Evolutionary conservation across 1,140 invertebrate species (phyloP).

Genomic region (Coelopa frigida): DNA sequence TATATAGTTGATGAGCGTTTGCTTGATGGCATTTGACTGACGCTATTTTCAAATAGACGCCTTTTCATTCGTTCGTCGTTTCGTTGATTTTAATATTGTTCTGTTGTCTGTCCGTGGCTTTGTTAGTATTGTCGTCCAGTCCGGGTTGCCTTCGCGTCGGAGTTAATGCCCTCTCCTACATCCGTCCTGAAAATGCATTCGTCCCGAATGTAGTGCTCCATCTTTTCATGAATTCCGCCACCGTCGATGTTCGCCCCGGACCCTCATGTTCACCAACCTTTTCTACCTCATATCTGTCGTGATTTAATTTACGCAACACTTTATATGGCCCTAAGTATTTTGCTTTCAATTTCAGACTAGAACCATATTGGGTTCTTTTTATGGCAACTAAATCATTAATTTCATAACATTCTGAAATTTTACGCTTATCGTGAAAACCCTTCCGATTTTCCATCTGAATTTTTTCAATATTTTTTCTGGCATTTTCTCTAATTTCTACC

Average conservation of each 20-base stretch:
- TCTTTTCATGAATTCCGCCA: neutral
- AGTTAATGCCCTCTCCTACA: too few species aligned
- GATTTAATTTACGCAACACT: constrained; percentile 17
- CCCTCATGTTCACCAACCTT: constrained; percentile 9
- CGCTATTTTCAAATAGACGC: too few species aligned
- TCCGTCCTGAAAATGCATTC: too few species aligned
- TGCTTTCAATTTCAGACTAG: constrained; percentile 31
- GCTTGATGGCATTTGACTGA: too few species aligned
- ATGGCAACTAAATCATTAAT: constrained; percentile 38
- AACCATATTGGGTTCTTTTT: constrained; percentile 34
- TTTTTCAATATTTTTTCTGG: constrained; percentile 27
- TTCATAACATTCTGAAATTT: constrained; percentile 22
- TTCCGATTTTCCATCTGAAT: constrained; percentile 36
- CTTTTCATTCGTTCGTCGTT: too few species aligned
- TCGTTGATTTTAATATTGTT: too few species aligned
- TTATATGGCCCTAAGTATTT: constrained; percentile 42
- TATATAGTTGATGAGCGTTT: too few species aligned
- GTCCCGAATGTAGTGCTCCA: constrained; percentile 6
- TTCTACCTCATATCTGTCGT: constrained; percentile 20
- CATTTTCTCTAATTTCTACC: constrained; percentile 6
- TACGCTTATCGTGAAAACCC: constrained; percentile 28
- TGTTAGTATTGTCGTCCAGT: too few species aligned
- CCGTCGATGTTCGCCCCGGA: neutral
- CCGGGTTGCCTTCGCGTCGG: too few species aligned
- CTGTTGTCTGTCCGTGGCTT: too few species aligned